phyloP scores from a whole-genome alignment of 64 coral and sea anemone genomes.

The Orbicella faveolata region DNA sequence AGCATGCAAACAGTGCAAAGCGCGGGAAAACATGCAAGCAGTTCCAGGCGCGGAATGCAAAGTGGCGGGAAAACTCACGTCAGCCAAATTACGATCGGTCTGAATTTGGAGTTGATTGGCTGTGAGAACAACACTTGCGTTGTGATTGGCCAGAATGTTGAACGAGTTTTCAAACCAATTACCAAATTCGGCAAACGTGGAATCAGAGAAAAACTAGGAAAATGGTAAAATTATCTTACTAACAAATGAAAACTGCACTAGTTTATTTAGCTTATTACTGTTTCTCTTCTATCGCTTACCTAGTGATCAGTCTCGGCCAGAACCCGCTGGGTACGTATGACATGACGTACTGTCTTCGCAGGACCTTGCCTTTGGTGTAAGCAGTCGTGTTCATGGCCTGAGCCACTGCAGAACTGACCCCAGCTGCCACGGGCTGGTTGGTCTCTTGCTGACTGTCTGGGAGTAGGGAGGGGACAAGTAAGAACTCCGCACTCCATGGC shows the following conservation, averaged over 20 bases:
- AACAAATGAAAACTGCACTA: background rate
- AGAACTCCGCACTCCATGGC: constrained; percentile 86
- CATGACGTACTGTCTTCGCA: constrained; percentile 95
- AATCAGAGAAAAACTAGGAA: no score
- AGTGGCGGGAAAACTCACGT: background rate
- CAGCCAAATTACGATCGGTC: background rate
- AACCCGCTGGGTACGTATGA: constrained; percentile 98
- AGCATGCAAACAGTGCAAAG: background rate
- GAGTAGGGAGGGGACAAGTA: constrained; percentile 94
- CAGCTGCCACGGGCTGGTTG: constrained; percentile 68
- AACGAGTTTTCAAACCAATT: no score
- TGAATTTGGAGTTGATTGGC: no score
- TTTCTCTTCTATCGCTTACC: constrained; percentile 31
- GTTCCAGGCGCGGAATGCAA: background rate
- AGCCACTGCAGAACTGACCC: constrained; percentile 66
- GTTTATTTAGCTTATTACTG: no score
- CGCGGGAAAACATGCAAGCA: background rate
- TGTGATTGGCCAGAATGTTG: no score
- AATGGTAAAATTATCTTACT: background rate
- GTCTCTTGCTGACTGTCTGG: constrained; percentile 81
- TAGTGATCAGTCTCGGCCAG: constrained; percentile 95
- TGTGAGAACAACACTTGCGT: no score
- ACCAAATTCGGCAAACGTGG: no score
- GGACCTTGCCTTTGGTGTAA: constrained; percentile 73
- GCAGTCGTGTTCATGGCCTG: constrained; percentile 85